Percentiles rank a stretch among this genome's conserved stretches.
These are phyloP conservation scores for Sabatieria punctata DNA, from an alignment of 2,888 invertebrate species.

Conservation along the genomic window DNA sequence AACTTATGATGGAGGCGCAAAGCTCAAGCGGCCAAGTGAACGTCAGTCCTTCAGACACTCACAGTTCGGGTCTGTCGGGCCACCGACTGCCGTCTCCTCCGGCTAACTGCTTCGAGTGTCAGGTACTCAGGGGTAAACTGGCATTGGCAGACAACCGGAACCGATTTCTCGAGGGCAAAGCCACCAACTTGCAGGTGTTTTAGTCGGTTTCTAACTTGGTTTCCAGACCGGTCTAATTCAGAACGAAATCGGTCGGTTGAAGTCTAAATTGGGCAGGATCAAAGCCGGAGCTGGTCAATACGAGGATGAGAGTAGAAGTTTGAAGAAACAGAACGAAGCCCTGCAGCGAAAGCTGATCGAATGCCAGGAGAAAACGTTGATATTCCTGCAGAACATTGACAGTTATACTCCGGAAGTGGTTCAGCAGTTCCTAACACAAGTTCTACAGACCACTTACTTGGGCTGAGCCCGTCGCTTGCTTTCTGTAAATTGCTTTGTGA, in stretches of 20 bases:
- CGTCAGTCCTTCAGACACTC: not conserved
- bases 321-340: not conserved
- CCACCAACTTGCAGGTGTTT: not conserved
- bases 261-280: not conserved
- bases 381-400: not conserved
- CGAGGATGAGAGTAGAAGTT: not conserved
- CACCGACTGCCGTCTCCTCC: not conserved
- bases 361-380: conserved; percentile 2
- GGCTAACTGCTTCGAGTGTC: not conserved
- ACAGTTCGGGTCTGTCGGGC: not conserved
- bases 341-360: not conserved
- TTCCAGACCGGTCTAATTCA: too few relatives aligned
- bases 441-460: not conserved
- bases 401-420: not conserved
- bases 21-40: not conserved
- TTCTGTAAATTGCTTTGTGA: too few relatives aligned
- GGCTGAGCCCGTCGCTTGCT: too few relatives aligned
- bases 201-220: too few relatives aligned
- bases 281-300: not conserved
- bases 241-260: not conserved
- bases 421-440: not conserved
- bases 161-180: not conserved
- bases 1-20: not conserved
- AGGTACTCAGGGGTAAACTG: not conserved
- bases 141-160: not conserved